Evolutionary conservation across 1,140 invertebrate genomes (phyloP), one percentile per base, ranked within the genome.

Genomic region (Asbolus verrucosus): DNA sequence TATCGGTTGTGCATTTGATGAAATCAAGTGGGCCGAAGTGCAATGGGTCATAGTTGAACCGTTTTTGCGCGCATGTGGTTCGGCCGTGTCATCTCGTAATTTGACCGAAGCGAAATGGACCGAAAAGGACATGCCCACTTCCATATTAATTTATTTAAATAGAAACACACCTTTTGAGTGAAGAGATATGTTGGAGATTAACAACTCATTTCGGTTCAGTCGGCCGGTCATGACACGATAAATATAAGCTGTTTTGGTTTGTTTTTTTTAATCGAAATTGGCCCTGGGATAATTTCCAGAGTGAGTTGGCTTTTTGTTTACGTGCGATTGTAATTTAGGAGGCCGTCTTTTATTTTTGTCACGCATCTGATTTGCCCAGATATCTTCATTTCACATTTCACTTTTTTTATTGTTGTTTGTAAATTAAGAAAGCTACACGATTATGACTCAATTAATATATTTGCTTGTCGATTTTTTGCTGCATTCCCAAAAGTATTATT

Each of bases 391-490:
- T 36, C 33, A 11, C 33, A 36, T 36, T 36, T 54, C 39, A 18
- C 39, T 14, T 43, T 43, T 43, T 43, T 43, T 43, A 16, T 18
- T 43, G 13, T 18, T 14, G 15, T 4, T 43, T 43, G 16, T 43
- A 43, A 43, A 16, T 43, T 43, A 43, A 43, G 39, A 43, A 43
- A 43, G 39, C 39, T 43, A n/a, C 33, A 36, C 39, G 39, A 43
- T 43, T 43, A 43, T 11, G 39, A 9, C 13, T 36, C 33, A 36
- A 36, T 36, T 36, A 36, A 4, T 43, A 2, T 43, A 14, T 43
- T 43, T 43, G 39, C 16, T 43, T n/a, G n/a, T n/a, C n/a, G n/a
- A n/a, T 3, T 43, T 43, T 43, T 6, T 3, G 39, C 6, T 36
- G 33, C 33, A n/a, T n/a, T n/a, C n/a, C n/a, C n/a, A n/a, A n/a